Evolutionary conservation across 2,797 vertebrate species (phyloP), one percentile per base, ranked within the genome.

Genomic region (Lophotriccus pileatus): DNA sequence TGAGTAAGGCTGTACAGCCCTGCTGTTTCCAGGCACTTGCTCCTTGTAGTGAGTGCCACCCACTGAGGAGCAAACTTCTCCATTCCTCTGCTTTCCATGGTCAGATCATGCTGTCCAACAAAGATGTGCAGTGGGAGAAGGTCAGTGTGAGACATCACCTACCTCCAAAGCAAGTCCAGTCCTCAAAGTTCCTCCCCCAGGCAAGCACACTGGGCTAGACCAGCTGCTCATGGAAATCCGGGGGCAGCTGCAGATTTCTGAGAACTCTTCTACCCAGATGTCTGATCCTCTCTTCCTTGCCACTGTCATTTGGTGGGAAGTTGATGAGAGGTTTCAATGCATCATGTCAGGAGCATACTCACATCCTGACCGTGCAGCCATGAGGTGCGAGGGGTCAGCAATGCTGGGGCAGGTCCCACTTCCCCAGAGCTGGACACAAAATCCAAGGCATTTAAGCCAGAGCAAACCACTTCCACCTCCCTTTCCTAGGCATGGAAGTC

Each of bases 281-380:
- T 43, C 37, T 83, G 44, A 22, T 74, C 10, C 10, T 41, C 5
- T 77, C 36, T 20, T 67, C 37, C 34, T 68, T 15, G 14, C 22
- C 11, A 5, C 25, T 50, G 12, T 13, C 19, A 9, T 84, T 77
- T 46, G 19, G 2, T 28, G n/a, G 49, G 60, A 68, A 64, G 36
- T 3, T 25, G 28, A 56, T 58, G 34, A 64, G 37, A 50, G 15
- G 37, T 23, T 44, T 77, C 50, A 70, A 18, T 52, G 18, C 24
- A n/a, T 74, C 49, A 16, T 1, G 3, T 20, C 28, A 30, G 11
- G 7, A 49, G 12, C 16, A 13, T 46, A 32, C 11, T 47, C 53
- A n/a, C 2, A 1, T 21, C 17, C n/a, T 47, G 70, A 4, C 49
- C 1, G 1, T 19, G 12, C 12, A 78, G 32, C 36, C 0, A 0